Evolutionary conservation across 2,797 vertebrate species (phyloP), one percentile per base, ranked within the genome.

Genomic region (Aldrovandia affinis): DNA sequence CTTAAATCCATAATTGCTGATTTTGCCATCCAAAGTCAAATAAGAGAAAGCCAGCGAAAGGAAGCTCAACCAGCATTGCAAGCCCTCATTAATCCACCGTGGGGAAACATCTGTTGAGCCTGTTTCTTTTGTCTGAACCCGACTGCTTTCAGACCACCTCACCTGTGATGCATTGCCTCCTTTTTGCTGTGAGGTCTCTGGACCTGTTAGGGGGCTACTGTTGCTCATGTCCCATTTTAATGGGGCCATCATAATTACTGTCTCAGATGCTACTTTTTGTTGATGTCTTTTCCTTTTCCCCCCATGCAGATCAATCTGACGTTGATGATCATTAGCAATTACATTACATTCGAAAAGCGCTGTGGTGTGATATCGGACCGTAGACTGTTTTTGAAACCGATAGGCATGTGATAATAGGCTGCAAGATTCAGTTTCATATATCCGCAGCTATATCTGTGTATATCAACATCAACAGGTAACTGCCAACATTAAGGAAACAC

Each of bases 1-100:
- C 68, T 73, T 73, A 22, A 73, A 73, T 73, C 68, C 68, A 73
- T 36, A 73, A 73, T 73, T 73, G 36, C 68, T 73, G 68, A 73
- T 73, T 39, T 73, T 22, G 6, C 68, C 36, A 73, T 39, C 36
- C 36, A 8, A 39, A 73, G 30, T 18, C 33, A 39, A 22, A 20
- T 73, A 22, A 73, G 14, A 73, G 12, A 42, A 39, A 73, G 36
- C 33, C 68, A 73, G 68, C 30, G 39, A 42, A 73, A 39, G 4
- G 30, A 68, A 36, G 28, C 68, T 73, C 2, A 15, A 33, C 15
- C 15, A n/a, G 36, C 4, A 39, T 20, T 3, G 15, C 4, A 18
- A 65, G 68, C 30, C 39, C 42, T 9, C 9, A 42, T 25, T 44
- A 77, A 77, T 77, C 39, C 42, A 1, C 22, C 3, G 5, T 20